Evolutionary conservation across 2,888 invertebrate genomes (phyloP).

Genomic region (Abrostola triplasia): DNA sequence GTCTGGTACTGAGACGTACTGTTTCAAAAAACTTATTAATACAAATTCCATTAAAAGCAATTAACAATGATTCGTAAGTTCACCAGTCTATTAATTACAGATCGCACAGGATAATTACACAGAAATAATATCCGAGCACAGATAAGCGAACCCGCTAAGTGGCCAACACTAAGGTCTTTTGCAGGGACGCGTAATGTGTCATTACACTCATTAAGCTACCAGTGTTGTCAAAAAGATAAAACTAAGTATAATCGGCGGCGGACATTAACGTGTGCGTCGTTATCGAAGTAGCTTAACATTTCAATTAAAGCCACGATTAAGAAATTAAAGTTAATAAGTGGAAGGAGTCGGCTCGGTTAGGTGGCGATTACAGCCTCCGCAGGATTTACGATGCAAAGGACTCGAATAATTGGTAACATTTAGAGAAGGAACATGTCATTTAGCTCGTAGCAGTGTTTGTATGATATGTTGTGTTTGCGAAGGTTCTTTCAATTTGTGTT

Average conservation of each 20-base stretch:
- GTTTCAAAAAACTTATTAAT: neutral
- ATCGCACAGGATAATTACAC: constrained; percentile 40
- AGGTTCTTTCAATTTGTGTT: neutral
- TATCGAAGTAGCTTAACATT: constrained; percentile 80
- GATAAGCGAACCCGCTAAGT: constrained; percentile 49
- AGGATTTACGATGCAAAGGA: constrained; percentile 69
- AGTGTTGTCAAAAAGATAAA: constrained; percentile 68
- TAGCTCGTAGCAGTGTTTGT: constrained; percentile 12
- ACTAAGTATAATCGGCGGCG: constrained; percentile 64
- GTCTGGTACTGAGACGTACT: neutral
- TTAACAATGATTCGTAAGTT: constrained; percentile 32
- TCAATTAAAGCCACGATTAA: constrained; percentile 84
- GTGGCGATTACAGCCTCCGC: constrained; percentile 71
- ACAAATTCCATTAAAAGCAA: constrained; percentile 2
- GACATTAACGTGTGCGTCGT: constrained; percentile 74
- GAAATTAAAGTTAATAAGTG: constrained; percentile 83
- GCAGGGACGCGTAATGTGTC: constrained; percentile 50
- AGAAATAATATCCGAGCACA: constrained; percentile 32
- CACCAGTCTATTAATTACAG: constrained; percentile 34
- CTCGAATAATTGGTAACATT: constrained; percentile 71
- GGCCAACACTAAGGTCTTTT: constrained; percentile 45
- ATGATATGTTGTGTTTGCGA: neutral
- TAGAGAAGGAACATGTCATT: constrained; percentile 47
- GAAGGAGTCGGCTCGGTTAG: constrained; percentile 57
- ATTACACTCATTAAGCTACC: constrained; percentile 62